phyloP scores from a whole-genome alignment of 2,888 invertebrate species.

The Nowickia ferox region DNA sequence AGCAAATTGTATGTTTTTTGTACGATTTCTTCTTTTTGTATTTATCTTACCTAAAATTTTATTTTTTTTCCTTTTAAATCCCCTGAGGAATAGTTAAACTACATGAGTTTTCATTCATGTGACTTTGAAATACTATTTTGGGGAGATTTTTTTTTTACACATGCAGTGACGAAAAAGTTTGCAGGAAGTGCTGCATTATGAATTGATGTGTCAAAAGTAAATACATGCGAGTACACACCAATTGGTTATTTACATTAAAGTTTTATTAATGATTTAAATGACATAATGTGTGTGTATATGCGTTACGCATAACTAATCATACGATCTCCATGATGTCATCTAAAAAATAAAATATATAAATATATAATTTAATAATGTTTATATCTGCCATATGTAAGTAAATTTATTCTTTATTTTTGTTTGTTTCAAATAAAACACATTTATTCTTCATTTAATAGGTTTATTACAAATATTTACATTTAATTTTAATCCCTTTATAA shows the following conservation, averaged over 20 bases:
- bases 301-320: background rate
- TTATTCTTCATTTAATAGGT: too few species aligned
- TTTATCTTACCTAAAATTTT: conserved; percentile 32
- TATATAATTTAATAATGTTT: too few species aligned
- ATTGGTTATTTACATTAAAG: background rate
- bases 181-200: conserved; percentile 38
- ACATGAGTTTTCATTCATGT: background rate
- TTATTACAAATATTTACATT: too few species aligned
- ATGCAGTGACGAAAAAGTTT: background rate
- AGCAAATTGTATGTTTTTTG: conserved; percentile 21
- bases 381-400: too few species aligned
- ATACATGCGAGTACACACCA: background rate
- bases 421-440: too few species aligned
- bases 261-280: background rate
- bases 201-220: conserved; percentile 25
- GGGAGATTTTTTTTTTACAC: background rate
- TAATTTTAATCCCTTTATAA: too few species aligned
- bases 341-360: too few species aligned
- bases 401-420: too few species aligned
- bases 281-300: background rate
- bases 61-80: conserved; percentile 14
- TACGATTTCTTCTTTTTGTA: background rate
- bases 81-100: conserved; percentile 20
- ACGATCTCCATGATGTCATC: too few species aligned
- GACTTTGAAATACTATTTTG: conserved; percentile 10